phyloP scores from a whole-genome alignment of 2,113 vertebrate genomes.

The Uria lomvia region DNA sequence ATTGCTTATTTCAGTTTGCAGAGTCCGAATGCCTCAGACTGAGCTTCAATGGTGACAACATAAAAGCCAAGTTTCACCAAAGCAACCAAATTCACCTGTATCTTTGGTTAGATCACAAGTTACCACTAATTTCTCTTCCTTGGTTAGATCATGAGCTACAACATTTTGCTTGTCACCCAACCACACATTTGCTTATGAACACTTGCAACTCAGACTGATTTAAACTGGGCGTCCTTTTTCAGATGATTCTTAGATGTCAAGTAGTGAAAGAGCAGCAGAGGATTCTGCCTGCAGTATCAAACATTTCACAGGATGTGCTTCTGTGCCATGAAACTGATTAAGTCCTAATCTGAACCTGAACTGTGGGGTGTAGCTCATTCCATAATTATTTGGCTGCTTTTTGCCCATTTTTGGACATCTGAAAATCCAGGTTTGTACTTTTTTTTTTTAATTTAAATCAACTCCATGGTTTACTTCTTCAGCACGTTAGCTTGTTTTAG shows the following conservation, averaged over 20 bases:
- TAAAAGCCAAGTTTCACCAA: not conserved
- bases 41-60: not conserved
- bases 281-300: not conserved
- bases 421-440: not conserved
- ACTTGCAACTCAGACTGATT: not conserved
- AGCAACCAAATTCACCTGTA: not conserved
- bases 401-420: not conserved
- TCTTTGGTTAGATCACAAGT: not conserved
- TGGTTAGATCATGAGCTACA: not conserved
- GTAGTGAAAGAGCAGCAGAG: not conserved
- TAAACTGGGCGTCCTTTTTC: not conserved
- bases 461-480: not conserved
- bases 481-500: not conserved
- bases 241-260: not conserved
- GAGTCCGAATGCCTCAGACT: not conserved
- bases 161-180: not conserved
- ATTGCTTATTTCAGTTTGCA: not conserved
- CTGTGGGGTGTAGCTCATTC: not conserved
- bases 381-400: not conserved
- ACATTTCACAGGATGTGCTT: not conserved
- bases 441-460: not conserved
- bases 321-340: not conserved
- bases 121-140: not conserved
- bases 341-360: not conserved
- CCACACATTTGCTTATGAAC: not conserved